phyloP scores from a whole-genome alignment of 2,888 invertebrate genomes.

The Limnephilus marmoratus region DNA sequence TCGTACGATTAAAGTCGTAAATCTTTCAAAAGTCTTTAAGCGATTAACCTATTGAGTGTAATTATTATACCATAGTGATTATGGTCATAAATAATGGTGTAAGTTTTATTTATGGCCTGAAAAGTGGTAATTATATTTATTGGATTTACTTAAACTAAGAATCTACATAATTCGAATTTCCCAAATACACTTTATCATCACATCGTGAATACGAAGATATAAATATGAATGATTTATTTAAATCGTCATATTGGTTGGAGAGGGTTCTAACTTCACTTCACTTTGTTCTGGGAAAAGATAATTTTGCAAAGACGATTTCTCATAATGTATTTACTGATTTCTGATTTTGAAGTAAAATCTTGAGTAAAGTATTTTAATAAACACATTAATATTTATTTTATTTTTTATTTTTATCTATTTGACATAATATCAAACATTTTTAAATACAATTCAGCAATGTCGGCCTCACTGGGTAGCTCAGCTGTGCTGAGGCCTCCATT shows the following conservation, averaged over 20 bases:
- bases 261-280: too few species aligned
- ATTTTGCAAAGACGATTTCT: too few species aligned
- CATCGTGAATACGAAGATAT: background rate
- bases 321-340: too few species aligned
- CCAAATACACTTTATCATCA: background rate
- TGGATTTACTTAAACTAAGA: background rate
- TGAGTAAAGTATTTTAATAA: too few species aligned
- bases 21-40: conserved; percentile 17
- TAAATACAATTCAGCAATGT: too few species aligned
- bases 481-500: too few species aligned
- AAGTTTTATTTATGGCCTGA: background rate
- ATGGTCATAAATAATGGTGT: conserved; percentile 1
- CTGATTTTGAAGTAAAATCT: too few species aligned
- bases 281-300: too few species aligned
- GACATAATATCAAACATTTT: too few species aligned
- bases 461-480: too few species aligned
- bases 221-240: background rate
- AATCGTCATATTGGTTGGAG: background rate
- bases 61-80: background rate
- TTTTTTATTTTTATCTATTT: too few species aligned
- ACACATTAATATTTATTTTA: too few species aligned
- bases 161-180: background rate
- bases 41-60: background rate
- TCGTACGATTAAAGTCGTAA: background rate
- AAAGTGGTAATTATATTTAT: background rate